A percentile compares a stretch with the other conserved stretches of the same genome.
Conservation (phyloP, 1,140 invertebrate genomes). For the Calephelis virginiensis region DNA sequence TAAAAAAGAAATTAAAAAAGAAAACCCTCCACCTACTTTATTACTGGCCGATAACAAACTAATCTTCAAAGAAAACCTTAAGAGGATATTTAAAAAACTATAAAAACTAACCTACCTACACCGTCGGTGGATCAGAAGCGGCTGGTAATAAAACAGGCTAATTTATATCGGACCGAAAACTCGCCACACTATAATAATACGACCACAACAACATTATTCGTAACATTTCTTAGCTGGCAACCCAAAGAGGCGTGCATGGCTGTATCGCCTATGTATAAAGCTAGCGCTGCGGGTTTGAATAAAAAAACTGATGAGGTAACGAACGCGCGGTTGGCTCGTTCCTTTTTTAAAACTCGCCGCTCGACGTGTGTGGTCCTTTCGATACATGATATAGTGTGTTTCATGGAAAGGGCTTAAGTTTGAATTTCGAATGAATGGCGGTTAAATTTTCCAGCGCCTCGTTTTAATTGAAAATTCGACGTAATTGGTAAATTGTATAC, state of each 20-base stretch:
- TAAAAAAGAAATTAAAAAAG: constrained; percentile 31
- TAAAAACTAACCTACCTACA: constrained; percentile 46
- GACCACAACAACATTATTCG: constrained; percentile 60
- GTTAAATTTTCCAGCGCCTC: constrained; percentile 31
- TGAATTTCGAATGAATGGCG: constrained; percentile 28
- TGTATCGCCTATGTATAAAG: constrained; percentile 46
- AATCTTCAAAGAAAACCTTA: constrained; percentile 54
- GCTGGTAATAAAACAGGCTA: constrained; percentile 58
- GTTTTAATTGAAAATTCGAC: constrained; percentile 38
- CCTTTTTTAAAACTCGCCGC: constrained; percentile 62
- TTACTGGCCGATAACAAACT: constrained; percentile 64
- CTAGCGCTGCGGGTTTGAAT: constrained; percentile 45
- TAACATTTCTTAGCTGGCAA: constrained; percentile 49
- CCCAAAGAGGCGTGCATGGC: constrained; percentile 41
- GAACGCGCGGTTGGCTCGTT: constrained; percentile 65
- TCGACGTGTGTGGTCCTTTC: constrained; percentile 63
- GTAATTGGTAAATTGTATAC: constrained; percentile 47
- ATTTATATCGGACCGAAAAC: constrained; percentile 54
- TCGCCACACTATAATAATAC: constrained; percentile 51
- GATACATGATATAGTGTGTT: constrained; percentile 25
- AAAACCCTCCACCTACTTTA: constrained; percentile 50
- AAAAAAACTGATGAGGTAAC: constrained; percentile 67
- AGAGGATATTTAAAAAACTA: constrained; percentile 61
- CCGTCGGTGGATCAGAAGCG: constrained; percentile 52
- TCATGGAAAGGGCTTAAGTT: constrained; percentile 18